Conservation (phyloP, 2,113 vertebrate species). For the Sinocyclocheilus rhinocerous region DNA sequence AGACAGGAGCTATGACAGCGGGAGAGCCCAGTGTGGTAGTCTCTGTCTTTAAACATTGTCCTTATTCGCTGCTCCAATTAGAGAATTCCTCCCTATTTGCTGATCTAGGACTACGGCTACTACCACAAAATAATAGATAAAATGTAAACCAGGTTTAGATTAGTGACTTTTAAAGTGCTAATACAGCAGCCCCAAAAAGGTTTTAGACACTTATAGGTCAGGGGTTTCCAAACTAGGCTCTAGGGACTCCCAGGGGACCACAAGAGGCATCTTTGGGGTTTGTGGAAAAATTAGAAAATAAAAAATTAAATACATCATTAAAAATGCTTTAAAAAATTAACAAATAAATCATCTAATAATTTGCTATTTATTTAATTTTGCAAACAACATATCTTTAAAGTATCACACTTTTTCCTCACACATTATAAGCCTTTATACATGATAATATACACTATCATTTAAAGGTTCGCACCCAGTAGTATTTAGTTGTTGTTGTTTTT, state of each 20-base stretch:
- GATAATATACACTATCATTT: no score
- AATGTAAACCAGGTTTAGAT: background rate
- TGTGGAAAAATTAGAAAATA: no score
- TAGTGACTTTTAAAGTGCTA: background rate
- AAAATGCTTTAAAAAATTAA: no score
- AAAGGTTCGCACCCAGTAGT: no score
- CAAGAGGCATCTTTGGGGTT: background rate
- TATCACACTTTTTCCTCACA: no score
- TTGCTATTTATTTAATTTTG: no score
- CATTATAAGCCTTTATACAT: no score
- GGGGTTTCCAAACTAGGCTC: background rate
- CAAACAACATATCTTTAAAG: no score
- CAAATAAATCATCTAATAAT: no score
- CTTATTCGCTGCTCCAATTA: background rate
- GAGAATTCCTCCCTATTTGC: no score
- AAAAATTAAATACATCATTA: no score
- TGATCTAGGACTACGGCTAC: background rate
- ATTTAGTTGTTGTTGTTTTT: no score
- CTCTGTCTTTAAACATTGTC: background rate
- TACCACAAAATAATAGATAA: background rate
- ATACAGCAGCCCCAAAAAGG: background rate
- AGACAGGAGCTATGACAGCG: conserved; percentile 39
- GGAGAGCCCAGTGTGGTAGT: conserved; percentile 8
- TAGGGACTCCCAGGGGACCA: background rate
- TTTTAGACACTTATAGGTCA: background rate